Evolutionary conservation across 2,797 vertebrate species (phyloP).

Genomic region (Benthosema pterotum): DNA sequence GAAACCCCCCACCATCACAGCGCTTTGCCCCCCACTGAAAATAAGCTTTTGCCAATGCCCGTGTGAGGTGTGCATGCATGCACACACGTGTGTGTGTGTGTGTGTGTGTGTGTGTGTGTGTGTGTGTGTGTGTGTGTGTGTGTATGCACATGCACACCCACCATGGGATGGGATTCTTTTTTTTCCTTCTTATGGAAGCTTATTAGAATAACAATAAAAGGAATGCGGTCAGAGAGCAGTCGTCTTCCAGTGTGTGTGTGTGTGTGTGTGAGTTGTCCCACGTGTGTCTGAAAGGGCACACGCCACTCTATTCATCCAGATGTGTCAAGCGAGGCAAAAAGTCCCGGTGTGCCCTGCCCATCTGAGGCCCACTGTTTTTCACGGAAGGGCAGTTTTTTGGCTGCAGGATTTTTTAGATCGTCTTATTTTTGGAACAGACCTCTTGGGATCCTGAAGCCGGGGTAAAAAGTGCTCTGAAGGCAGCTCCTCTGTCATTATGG

Average conservation of each 20-base stretch:
- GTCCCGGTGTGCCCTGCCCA: conserved; percentile 56
- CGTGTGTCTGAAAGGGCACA: conserved; percentile 73
- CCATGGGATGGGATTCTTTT: not conserved
- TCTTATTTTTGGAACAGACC: conserved; percentile 58
- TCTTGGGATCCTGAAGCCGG: conserved; percentile 43
- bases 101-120: conserved; percentile 19
- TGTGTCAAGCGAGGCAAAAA: conserved; percentile 73
- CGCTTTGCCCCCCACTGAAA: conserved; percentile 56
- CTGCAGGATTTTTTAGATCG: conserved; percentile 42
- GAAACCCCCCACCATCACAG: conserved; percentile 43
- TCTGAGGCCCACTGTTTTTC: conserved; percentile 63
- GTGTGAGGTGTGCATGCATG: conserved; percentile 33
- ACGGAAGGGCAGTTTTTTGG: conserved; percentile 39
- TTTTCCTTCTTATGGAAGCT: conserved; percentile 63
- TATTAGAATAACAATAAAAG: conserved; percentile 84
- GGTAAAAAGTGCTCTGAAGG: conserved; percentile 40
- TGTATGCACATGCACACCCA: conserved; percentile 9
- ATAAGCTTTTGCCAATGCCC: conserved; percentile 60
- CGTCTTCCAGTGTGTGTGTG: conserved; percentile 68
- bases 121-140: conserved; percentile 17
- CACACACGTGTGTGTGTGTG: conserved; percentile 42
- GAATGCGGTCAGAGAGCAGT: conserved; percentile 74
- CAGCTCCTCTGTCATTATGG: conserved; percentile 50
- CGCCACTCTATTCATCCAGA: conserved; percentile 80
- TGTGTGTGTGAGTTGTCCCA: conserved; percentile 65